phyloP scores from a whole-genome alignment of 2,797 vertebrate species.

The Hydrophis major region DNA sequence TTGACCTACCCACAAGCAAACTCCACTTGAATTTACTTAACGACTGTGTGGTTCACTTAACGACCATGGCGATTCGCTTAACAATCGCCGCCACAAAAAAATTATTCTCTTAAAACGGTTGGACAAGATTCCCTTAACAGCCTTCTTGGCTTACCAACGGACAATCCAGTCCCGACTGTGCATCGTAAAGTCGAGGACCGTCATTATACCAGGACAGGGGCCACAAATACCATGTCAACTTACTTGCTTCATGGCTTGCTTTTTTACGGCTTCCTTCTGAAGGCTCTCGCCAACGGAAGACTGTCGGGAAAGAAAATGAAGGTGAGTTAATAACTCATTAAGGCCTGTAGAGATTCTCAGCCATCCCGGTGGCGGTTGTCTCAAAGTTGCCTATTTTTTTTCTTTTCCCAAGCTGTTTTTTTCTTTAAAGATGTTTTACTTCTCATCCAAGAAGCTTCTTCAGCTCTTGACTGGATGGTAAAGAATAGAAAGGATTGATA shows the following conservation, averaged over 20 bases:
- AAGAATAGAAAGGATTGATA: too few species aligned
- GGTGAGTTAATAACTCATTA: too few species aligned
- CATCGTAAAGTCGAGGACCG: neutral
- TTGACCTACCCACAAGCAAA: neutral
- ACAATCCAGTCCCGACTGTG: neutral
- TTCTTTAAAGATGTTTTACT: too few species aligned
- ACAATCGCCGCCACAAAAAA: neutral
- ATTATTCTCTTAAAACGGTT: neutral
- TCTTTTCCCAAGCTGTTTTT: too few species aligned
- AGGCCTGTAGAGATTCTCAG: too few species aligned
- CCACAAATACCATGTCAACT: neutral
- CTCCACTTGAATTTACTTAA: neutral
- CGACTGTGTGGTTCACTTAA: neutral
- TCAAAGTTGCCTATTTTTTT: too few species aligned
- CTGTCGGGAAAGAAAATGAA: too few species aligned
- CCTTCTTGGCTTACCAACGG: neutral
- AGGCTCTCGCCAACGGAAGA: too few species aligned
- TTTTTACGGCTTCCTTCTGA: too few species aligned
- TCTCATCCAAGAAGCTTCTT: too few species aligned
- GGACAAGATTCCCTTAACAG: neutral
- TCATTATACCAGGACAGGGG: rapidly evolving
- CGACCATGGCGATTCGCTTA: rapidly evolving
- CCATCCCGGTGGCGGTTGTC: too few species aligned
- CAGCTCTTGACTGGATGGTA: too few species aligned
- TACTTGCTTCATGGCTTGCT: conserved; percentile 61